Evolutionary conservation across 2,113 vertebrate species (phyloP).

Genomic region (Polypterus bichir): DNA sequence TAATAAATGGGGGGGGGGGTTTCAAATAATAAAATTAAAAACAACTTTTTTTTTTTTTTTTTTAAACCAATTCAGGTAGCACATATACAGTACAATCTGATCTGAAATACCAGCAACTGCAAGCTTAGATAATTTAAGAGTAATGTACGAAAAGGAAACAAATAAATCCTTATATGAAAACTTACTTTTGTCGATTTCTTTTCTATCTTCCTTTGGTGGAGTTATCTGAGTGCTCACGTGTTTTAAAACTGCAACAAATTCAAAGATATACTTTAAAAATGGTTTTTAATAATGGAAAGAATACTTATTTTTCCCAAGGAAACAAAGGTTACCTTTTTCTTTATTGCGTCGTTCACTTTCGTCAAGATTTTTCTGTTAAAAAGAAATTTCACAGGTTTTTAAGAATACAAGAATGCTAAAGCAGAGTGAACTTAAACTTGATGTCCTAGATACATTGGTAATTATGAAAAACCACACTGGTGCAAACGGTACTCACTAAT

Average conservation of each 20-base stretch:
- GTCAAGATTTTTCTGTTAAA: constrained; percentile 56
- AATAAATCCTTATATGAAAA: background rate
- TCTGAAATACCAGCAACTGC: too few species aligned
- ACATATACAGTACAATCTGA: too few species aligned
- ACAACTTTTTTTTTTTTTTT: too few species aligned
- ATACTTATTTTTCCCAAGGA: background rate
- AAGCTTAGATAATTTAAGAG: too few species aligned
- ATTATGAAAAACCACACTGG: too few species aligned
- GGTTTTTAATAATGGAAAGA: too few species aligned
- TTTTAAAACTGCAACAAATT: constrained; percentile 43
- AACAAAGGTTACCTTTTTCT: constrained; percentile 54
- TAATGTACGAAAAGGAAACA: background rate
- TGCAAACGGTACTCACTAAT: too few species aligned
- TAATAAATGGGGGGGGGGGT: background rate
- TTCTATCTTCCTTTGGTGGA: constrained; percentile 31
- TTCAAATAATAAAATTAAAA: background rate
- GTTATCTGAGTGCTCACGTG: constrained; percentile 61
- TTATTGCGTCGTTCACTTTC: constrained; percentile 45
- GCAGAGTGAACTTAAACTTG: too few species aligned
- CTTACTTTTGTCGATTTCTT: constrained; percentile 74
- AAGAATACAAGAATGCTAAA: too few species aligned
- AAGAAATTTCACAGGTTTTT: background rate
- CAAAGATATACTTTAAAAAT: background rate
- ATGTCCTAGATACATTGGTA: too few species aligned
- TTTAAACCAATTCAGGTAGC: too few species aligned